Evolutionary conservation across 2,888 invertebrate genomes (phyloP).

Genomic region (Serripes groenlandicus): DNA sequence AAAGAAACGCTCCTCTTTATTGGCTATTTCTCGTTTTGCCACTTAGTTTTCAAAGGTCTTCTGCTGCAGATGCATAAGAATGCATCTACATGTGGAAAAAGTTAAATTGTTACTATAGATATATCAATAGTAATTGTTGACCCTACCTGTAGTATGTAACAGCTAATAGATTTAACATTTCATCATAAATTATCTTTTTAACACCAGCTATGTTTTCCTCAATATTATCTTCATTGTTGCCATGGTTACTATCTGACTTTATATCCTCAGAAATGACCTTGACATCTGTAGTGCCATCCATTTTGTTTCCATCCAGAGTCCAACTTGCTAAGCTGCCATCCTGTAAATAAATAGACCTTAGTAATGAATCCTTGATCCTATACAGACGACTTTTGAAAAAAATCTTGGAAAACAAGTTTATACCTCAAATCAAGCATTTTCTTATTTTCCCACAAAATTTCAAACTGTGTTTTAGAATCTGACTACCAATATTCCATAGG

Average conservation of each 20-base stretch:
- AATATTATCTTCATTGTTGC: background rate
- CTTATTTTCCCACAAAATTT: background rate
- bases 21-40: too few species aligned
- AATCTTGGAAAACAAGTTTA: background rate
- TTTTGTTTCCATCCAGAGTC: constrained; percentile 64
- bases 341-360: constrained; percentile 50
- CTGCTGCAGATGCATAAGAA: too few species aligned
- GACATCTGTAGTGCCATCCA: constrained; percentile 20
- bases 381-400: background rate
- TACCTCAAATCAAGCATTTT: background rate
- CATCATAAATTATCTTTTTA: constrained; percentile 57
- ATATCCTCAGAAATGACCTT: constrained; percentile 1
- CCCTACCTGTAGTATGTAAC: constrained; percentile 66
- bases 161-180: constrained; percentile 53
- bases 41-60: too few species aligned
- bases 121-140: too few species aligned
- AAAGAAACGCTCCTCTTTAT: too few species aligned
- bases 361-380: background rate
- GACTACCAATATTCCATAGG: too few species aligned
- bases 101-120: too few species aligned
- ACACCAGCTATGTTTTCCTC: constrained; percentile 26
- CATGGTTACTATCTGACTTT: background rate
- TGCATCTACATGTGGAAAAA: too few species aligned
- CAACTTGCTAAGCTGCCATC: constrained; percentile 77
- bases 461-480: too few species aligned